Base-by-base conservation (phyloP, 1,140 invertebrate species). In the Schlechtendalia chinensis region DNA sequence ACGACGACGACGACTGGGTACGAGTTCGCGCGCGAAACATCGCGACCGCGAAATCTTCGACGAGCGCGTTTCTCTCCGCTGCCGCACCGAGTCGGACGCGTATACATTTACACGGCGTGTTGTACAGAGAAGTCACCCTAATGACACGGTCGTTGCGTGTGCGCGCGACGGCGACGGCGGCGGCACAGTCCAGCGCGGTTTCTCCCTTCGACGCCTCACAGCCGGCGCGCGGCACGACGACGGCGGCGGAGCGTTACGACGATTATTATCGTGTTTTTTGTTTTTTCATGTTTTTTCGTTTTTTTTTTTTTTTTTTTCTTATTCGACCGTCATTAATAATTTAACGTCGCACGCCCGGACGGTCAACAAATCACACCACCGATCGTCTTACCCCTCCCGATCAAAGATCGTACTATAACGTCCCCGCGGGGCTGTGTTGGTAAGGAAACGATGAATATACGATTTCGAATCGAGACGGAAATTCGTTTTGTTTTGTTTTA, bases 311-410 rank as follows among this genome's bases (percentile, higher is more conserved):
- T 19, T 74, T 39, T 39, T 39, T 45, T 59, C 22, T n/a, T 19
- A n/a, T 63, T 65, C n/a, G 10, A n/a, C 53, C 53, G 29, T 75
- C 54, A n/a, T 72, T 17, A 69, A 47, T 69, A 59, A 47, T 75
- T 56, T 24, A n/a, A 1, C 14, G n/a, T 17, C 56, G 19, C 17
- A 22, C 22, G 5, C 1, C n/a, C n/a, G 45, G 10, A 75, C 53
- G 29, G 54, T 32, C 19, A 75, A 58, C 54, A 75, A 53, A 58
- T 45, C 17, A 58, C 22, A 19, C n/a, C n/a, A n/a, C n/a, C n/a
- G n/a, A n/a, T n/a, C n/a, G n/a, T n/a, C n/a, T n/a, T n/a, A n/a
- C n/a, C n/a, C n/a, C n/a, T n/a, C n/a, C n/a, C n/a, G n/a, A n/a
- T n/a, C n/a, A n/a, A n/a, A n/a, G n/a, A n/a, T n/a, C n/a, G n/a